A percentile compares a stretch with the other conserved stretches of the same genome.
Evolutionary conservation across 2,888 invertebrate species (phyloP).

Genomic region (Limnephilus rhombicus): DNA sequence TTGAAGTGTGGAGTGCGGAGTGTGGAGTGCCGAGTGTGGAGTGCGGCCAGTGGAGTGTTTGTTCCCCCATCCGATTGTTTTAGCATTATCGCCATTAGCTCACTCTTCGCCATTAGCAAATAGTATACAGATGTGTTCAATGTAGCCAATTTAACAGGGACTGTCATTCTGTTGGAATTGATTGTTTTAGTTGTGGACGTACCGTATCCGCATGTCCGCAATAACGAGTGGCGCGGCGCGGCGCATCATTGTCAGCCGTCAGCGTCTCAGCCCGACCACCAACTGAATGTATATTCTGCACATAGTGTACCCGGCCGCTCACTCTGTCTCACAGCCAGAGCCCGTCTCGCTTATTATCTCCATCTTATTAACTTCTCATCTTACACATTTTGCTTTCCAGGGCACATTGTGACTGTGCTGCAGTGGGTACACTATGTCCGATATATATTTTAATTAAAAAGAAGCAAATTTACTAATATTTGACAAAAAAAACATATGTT

Average conservation of each 20-base stretch:
- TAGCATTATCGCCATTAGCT: constrained; percentile 62
- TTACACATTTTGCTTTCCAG: constrained; percentile 3
- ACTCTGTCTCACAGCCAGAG: not conserved
- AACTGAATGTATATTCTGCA: constrained; percentile 35
- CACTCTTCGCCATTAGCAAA: constrained; percentile 64
- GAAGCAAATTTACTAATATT: constrained; percentile 54
- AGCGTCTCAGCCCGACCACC: constrained; percentile 22
- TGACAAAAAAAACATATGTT: constrained; percentile 60
- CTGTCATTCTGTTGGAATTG: constrained; percentile 38
- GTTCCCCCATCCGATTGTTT: constrained; percentile 16
- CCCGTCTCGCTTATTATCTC: not conserved
- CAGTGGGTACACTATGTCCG: constrained; percentile 57
- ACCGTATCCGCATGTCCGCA: not conserved
- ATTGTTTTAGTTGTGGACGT: constrained; percentile 37
- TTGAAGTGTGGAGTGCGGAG: constrained; percentile 12
- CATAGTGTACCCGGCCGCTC: constrained; percentile 29
- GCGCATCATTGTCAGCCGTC: not conserved
- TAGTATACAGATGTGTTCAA: constrained; percentile 66
- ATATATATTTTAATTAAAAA: constrained; percentile 56
- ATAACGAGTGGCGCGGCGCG: not conserved
- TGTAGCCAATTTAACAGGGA: constrained; percentile 63
- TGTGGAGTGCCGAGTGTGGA: not conserved
- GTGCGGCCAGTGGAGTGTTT: not conserved
- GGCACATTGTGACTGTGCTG: not conserved
- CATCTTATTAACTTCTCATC: not conserved